phyloP scores from a whole-genome alignment of 2,113 vertebrate species.

The Cyanocitta stelleri region DNA sequence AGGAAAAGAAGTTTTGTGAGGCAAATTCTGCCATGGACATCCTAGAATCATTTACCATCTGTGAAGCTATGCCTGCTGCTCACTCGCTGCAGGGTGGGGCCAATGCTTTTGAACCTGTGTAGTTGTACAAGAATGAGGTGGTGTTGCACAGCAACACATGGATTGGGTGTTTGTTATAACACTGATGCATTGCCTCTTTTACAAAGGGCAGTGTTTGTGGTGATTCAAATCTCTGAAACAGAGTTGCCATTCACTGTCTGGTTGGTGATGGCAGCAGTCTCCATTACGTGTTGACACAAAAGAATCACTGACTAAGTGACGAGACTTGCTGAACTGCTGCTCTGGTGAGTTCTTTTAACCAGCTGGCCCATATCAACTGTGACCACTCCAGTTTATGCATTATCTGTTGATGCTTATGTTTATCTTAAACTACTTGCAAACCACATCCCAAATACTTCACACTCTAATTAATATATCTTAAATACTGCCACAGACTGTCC shows the following conservation, averaged over 20 bases:
- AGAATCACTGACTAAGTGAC: not conserved
- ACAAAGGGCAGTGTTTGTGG: not conserved
- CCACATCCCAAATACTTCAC: not conserved
- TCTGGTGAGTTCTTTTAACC: not conserved
- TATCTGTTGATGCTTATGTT: not conserved
- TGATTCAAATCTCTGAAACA: not conserved
- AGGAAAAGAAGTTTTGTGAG: not conserved
- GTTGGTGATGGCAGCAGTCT: not conserved
- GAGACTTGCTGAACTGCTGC: not conserved
- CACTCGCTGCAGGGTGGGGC: not conserved
- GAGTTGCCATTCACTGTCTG: not conserved
- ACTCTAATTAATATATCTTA: not conserved
- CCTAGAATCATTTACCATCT: not conserved
- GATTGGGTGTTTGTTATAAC: not conserved
- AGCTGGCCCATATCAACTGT: not conserved
- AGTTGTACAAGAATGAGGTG: not conserved
- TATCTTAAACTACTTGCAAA: not conserved
- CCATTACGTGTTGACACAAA: fast-evolving
- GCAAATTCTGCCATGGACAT: not conserved
- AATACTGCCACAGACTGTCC: not conserved
- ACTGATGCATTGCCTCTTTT: not conserved
- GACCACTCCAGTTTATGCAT: not conserved
- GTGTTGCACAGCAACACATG: not conserved
- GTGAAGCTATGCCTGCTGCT: not conserved
- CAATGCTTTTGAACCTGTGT: not conserved